Evolutionary conservation across 2,797 vertebrate species (phyloP).

Genomic region (Halcyon leucocephala): DNA sequence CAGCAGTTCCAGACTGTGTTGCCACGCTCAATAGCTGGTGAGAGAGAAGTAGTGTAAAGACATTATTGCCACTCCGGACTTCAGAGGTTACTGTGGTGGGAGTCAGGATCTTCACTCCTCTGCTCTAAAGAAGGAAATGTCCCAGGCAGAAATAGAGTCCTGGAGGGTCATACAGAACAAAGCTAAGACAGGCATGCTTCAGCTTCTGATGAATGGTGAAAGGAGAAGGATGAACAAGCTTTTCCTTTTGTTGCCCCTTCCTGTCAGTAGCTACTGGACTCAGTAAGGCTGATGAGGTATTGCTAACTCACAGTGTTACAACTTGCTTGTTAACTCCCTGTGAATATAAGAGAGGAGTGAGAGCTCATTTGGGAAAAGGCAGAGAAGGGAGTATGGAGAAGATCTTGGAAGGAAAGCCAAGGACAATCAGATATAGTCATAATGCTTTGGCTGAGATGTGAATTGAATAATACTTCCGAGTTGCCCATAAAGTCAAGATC

Average conservation of each 20-base stretch:
- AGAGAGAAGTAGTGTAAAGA: not conserved
- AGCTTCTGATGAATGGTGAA: not conserved
- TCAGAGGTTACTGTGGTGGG: not conserved
- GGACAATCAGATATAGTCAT: slow-evolving; percentile 18
- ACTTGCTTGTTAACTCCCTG: not conserved
- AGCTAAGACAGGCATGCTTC: not conserved
- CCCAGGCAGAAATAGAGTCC: not conserved
- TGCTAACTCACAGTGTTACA: not conserved
- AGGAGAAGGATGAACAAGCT: not conserved
- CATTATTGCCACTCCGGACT: not conserved
- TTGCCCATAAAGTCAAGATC: slow-evolving; percentile 19
- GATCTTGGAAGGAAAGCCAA: slow-evolving; percentile 33
- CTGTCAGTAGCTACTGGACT: not conserved
- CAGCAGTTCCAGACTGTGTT: not conserved
- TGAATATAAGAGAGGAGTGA: not conserved
- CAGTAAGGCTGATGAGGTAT: not conserved
- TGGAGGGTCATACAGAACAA: not conserved
- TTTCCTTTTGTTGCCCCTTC: not conserved
- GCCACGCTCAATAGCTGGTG: not conserved
- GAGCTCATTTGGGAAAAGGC: not conserved
- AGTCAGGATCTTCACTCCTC: not conserved
- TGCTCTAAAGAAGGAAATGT: not conserved
- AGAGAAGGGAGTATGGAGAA: not conserved
- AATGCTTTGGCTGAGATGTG: not conserved
- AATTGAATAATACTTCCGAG: slow-evolving; percentile 1